Conservation (phyloP, 2,888 invertebrate species). For the Allolobophora icterica region DNA sequence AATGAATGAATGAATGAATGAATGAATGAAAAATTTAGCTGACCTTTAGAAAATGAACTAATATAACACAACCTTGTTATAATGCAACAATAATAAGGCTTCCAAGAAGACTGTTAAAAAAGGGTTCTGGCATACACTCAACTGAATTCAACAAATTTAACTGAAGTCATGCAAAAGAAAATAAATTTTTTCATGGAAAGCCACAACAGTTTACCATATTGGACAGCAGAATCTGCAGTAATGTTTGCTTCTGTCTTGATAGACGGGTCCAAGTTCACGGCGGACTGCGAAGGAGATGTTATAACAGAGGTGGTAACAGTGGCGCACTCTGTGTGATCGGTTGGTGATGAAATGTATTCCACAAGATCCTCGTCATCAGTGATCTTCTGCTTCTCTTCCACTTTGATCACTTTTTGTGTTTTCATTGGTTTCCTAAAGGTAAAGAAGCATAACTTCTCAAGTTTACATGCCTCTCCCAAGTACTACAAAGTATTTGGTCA, state of each 20-base stretch:
- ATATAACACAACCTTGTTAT: too few species aligned
- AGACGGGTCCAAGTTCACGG: not conserved
- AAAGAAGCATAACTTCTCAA: not conserved
- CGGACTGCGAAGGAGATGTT: not conserved
- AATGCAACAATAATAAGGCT: too few species aligned
- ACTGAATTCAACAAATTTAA: not conserved
- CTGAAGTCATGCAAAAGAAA: too few species aligned
- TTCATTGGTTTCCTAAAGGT: not conserved
- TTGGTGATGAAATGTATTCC: not conserved
- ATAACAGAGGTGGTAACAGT: not conserved
- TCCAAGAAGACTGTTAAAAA: not conserved
- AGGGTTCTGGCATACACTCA: not conserved
- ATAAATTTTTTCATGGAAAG: too few species aligned
- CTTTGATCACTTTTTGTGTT: not conserved
- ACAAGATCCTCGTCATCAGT: slow-evolving; percentile 1
- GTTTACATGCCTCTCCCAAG: not conserved
- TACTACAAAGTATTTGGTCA: not conserved
- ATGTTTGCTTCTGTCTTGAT: not conserved
- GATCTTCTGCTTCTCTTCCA: not conserved
- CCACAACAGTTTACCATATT: not conserved
- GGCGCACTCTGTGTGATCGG: not conserved
- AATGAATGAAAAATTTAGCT: too few species aligned
- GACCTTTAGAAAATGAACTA: too few species aligned
- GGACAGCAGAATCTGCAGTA: not conserved
- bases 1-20: too few species aligned